Conservation (phyloP, 2,888 invertebrate species). For the Eretmocerus hayati region DNA sequence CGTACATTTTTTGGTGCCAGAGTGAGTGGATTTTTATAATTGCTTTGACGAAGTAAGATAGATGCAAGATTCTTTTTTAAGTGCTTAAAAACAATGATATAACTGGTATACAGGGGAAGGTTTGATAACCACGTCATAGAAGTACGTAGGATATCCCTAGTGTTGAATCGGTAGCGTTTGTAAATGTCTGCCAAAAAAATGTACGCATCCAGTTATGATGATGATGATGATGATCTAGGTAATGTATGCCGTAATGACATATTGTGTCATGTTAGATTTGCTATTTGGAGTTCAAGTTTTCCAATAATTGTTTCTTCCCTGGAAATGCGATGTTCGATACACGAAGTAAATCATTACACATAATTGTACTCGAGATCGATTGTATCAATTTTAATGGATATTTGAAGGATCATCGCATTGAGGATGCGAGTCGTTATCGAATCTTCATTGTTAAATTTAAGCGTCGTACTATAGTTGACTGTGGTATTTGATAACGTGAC, state of each 20-base stretch:
- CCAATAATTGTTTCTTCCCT: slow-evolving; percentile 8
- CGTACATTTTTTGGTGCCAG: slow-evolving; percentile 34
- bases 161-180: background rate
- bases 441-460: slow-evolving; percentile 8
- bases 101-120: slow-evolving; percentile 20
- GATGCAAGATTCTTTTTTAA: slow-evolving; percentile 12
- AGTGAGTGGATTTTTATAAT: slow-evolving; percentile 22
- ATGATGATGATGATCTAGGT: background rate
- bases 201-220: slow-evolving; percentile 1
- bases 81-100: slow-evolving; percentile 2
- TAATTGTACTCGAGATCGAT: too few relatives aligned
- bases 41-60: slow-evolving; percentile 10
- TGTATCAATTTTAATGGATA: too few relatives aligned
- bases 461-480: slow-evolving; percentile 14
- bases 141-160: too few relatives aligned
- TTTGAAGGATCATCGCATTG: slow-evolving; percentile 29
- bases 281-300: slow-evolving; percentile 10
- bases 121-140: slow-evolving; percentile 12
- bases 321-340: slow-evolving; percentile 36
- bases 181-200: slow-evolving; percentile 3
- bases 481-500: slow-evolving; percentile 17
- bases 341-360: slow-evolving; percentile 23
- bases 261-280: slow-evolving; percentile 6
- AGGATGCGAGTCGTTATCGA: slow-evolving; percentile 25
- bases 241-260: background rate